phyloP scores from a whole-genome alignment of 2,888 invertebrate species.

The Zygogramma bicolorata region DNA sequence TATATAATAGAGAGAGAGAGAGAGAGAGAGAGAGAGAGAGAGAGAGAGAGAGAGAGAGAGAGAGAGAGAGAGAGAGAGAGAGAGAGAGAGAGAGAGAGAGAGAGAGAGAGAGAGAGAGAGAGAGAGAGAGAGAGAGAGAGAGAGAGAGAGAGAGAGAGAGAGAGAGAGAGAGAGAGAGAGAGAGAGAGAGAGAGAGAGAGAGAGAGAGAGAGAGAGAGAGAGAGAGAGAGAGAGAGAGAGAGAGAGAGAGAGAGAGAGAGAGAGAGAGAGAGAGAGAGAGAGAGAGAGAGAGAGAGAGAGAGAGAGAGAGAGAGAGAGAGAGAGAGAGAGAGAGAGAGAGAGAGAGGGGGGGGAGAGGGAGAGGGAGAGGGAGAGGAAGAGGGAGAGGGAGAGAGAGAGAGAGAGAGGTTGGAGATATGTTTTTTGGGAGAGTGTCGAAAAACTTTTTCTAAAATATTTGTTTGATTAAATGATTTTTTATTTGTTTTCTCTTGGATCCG shows the following conservation, averaged over 20 bases:
- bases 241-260: constrained; percentile 17
- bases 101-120: constrained; percentile 15
- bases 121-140: constrained; percentile 10
- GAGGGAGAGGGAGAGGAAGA: background rate
- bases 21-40: constrained; percentile 21
- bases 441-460: no score
- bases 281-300: constrained; percentile 14
- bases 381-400: background rate
- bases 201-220: constrained; percentile 3
- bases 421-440: no score
- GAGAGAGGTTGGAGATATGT: no score
- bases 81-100: constrained; percentile 9
- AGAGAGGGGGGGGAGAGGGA: background rate
- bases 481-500: no score
- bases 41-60: constrained; percentile 17
- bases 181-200: constrained; percentile 8
- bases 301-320: constrained; percentile 8
- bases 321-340: constrained; percentile 1
- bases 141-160: constrained; percentile 15
- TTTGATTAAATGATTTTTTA: no score
- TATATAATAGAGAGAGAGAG: constrained; percentile 4
- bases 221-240: constrained; percentile 13
- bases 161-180: constrained; percentile 7
- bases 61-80: constrained; percentile 17
- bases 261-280: constrained; percentile 14